Percentiles rank a stretch among this genome's conserved stretches.
Evolutionary conservation across 2,113 vertebrate genomes (phyloP).

Genomic region (Noturus placidus): DNA sequence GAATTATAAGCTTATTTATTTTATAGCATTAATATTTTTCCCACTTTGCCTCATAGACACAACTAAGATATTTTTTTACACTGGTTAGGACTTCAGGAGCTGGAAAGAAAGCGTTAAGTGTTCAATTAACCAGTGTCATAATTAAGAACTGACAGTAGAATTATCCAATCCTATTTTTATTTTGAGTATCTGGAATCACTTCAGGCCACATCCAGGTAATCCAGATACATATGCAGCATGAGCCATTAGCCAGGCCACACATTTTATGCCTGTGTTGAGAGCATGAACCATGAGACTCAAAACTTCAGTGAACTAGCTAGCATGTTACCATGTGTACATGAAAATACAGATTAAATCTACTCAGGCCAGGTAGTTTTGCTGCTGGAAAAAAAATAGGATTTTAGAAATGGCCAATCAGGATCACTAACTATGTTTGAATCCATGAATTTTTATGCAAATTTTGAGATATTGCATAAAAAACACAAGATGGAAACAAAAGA

Average conservation of each 20-base stretch:
- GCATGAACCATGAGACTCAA: not conserved
- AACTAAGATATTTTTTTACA: not conserved
- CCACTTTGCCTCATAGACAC: not conserved
- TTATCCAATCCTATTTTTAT: not conserved
- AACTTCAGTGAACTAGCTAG: not conserved
- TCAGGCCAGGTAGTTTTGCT: not conserved
- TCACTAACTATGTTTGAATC: not conserved
- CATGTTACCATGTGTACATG: not conserved
- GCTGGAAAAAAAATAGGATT: not conserved
- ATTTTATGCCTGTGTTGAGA: not conserved
- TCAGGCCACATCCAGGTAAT: not conserved
- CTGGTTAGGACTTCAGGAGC: not conserved
- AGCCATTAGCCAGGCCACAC: not conserved
- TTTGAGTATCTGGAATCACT: not conserved
- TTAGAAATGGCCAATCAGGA: not conserved
- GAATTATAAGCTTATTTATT: not conserved
- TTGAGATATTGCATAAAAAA: no score
- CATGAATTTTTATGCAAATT: no score
- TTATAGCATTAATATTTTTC: not conserved
- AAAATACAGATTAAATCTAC: not conserved
- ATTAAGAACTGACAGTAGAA: not conserved
- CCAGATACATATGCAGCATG: not conserved
- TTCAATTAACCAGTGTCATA: not conserved
- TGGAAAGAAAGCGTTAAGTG: not conserved
- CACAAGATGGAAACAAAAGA: no score